Evolutionary conservation across 2,113 vertebrate genomes (phyloP).

Genomic region (Cettia cetti): DNA sequence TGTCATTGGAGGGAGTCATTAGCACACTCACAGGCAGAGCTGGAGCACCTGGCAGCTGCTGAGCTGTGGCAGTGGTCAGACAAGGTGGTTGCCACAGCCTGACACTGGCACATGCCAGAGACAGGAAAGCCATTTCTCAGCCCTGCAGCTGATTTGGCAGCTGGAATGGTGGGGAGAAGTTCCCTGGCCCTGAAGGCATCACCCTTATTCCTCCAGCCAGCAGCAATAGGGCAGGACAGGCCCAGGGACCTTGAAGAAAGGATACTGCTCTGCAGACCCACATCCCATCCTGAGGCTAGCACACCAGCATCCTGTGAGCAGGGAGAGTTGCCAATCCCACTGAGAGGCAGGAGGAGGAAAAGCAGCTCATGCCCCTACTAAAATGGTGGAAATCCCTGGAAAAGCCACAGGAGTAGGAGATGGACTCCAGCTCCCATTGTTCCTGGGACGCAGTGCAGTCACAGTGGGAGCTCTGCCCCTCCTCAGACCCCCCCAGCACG

Average conservation of each 20-base stretch:
- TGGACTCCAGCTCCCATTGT: rapidly evolving
- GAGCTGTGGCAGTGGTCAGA: not conserved
- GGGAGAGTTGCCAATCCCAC: not conserved
- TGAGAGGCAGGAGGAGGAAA: not conserved
- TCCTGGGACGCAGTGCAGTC: not conserved
- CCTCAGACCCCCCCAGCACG: rapidly evolving
- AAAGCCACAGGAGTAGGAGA: not conserved
- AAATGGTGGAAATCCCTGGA: not conserved
- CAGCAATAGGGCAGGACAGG: not conserved
- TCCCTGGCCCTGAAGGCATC: not conserved
- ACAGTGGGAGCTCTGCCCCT: not conserved
- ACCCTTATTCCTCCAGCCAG: not conserved
- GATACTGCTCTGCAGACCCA: not conserved
- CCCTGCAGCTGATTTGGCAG: not conserved
- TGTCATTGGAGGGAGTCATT: too few relatives aligned
- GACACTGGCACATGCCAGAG: not conserved
- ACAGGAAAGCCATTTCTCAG: not conserved
- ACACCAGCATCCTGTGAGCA: rapidly evolving
- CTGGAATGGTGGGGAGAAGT: not conserved
- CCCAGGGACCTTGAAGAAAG: not conserved
- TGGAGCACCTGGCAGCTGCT: not conserved
- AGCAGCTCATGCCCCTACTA: not conserved
- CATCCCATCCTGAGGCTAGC: not conserved
- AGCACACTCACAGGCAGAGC: rapidly evolving
- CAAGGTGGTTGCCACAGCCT: not conserved